These are phyloP conservation scores for Chelonus insularis DNA, from an alignment of 1,140 invertebrate genomes.

Conservation along the genomic window DNA sequence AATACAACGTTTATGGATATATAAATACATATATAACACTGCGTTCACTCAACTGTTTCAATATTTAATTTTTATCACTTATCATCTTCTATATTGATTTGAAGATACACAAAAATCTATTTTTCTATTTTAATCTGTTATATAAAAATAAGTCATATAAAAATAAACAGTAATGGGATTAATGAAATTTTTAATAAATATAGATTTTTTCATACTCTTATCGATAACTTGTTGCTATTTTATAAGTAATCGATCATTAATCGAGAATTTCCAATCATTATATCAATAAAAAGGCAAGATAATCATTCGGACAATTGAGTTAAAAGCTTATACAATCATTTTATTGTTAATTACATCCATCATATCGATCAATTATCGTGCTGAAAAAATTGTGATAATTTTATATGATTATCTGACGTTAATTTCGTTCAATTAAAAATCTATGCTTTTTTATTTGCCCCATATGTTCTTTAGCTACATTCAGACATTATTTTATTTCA, in stretches of 20 bases:
- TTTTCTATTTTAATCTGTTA: too few species aligned
- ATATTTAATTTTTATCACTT: too few species aligned
- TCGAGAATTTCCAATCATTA: conserved; percentile 17
- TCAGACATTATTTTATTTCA: too few species aligned
- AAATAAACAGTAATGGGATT: too few species aligned
- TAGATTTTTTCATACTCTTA: not conserved
- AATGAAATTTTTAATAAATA: too few species aligned
- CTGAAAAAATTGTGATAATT: not conserved
- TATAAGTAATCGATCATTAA: conserved; percentile 26
- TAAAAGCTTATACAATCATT: conserved; percentile 10
- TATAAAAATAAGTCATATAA: too few species aligned
- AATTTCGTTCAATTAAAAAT: not conserved
- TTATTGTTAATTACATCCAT: conserved; percentile 15
- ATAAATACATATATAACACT: too few species aligned
- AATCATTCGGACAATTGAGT: conserved; percentile 10
- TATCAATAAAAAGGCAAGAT: conserved; percentile 4
- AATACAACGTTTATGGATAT: too few species aligned
- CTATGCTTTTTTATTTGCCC: not conserved
- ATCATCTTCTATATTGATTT: too few species aligned
- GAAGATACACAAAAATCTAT: too few species aligned
- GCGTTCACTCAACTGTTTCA: too few species aligned
- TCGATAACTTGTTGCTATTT: conserved; percentile 1
- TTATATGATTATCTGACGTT: not conserved
- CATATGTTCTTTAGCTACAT: too few species aligned
- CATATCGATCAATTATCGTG: conserved; percentile 16